phyloP scores from a whole-genome alignment of 2,113 vertebrate genomes.

The Pontoporia blainvillei region DNA sequence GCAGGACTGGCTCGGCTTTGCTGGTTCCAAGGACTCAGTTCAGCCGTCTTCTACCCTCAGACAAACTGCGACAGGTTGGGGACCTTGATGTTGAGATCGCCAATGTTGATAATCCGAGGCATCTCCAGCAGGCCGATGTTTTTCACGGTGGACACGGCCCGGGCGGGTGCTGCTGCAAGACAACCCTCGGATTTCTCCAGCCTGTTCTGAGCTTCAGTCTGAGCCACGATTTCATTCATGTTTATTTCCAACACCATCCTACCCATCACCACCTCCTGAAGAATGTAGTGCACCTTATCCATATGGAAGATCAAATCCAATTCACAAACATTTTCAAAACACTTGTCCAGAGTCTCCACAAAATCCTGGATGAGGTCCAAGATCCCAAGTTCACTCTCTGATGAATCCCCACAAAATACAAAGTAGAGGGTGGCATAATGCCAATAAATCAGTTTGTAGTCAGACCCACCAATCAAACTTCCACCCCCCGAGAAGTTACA shows the following conservation, averaged over 20 bases:
- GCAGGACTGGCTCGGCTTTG: not conserved
- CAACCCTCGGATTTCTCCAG: conserved; percentile 96
- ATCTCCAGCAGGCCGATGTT: conserved; percentile 96
- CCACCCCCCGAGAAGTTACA: no score
- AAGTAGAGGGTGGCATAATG: no score
- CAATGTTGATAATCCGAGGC: conserved; percentile 95
- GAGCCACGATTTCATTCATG: conserved; percentile 94
- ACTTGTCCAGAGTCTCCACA: conserved; percentile 96
- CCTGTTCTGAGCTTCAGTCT: conserved; percentile 92
- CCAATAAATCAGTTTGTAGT: no score
- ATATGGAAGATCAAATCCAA: conserved; percentile 97
- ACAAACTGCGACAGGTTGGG: conserved; percentile 93
- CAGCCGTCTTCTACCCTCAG: conserved; percentile 60
- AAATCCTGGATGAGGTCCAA: conserved; percentile 84
- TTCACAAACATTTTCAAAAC: conserved; percentile 96
- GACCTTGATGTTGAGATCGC: conserved; percentile 97
- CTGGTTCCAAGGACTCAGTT: not conserved
- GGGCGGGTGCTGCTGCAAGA: conserved; percentile 90
- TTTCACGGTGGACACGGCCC: conserved; percentile 93
- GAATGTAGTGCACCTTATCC: conserved; percentile 91
- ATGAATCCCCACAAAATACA: no score
- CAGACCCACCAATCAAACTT: no score
- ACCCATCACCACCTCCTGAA: conserved; percentile 95
- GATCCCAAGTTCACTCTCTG: no score
- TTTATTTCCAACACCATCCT: conserved; percentile 97